phyloP scores from a whole-genome alignment of 2,113 vertebrate species.

The Calyptomena viridis region DNA sequence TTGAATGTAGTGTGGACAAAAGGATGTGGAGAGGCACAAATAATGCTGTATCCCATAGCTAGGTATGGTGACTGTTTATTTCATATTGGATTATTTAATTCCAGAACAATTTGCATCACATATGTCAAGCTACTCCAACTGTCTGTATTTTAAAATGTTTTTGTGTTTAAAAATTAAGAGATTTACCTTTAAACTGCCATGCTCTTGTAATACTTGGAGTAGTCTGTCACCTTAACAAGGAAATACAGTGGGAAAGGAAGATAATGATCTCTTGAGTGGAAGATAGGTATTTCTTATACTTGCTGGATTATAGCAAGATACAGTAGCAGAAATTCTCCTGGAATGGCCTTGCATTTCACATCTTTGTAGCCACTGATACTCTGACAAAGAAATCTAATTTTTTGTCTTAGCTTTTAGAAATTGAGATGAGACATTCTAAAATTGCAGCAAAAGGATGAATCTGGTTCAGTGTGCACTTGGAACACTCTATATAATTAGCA shows the following conservation, averaged over 20 bases:
- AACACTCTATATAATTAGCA: slow-evolving; percentile 37
- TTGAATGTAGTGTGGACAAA: background rate
- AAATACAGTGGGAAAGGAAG: background rate
- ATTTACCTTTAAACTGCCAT: background rate
- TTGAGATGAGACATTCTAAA: background rate
- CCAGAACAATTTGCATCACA: background rate
- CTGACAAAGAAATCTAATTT: background rate
- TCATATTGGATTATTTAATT: background rate
- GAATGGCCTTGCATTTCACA: background rate
- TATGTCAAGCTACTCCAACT: background rate
- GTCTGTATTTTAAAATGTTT: background rate
- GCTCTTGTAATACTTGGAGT: background rate
- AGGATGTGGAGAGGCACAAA: background rate
- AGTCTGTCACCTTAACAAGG: background rate
- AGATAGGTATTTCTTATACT: background rate
- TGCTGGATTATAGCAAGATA: background rate
- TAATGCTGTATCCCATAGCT: background rate
- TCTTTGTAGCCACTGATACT: background rate
- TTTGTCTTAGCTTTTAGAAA: background rate
- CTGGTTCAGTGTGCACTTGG: background rate
- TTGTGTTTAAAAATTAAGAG: background rate
- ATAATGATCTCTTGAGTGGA: background rate
- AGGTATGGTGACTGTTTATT: background rate
- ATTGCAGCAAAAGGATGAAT: background rate
- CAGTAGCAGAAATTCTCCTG: background rate